These are phyloP conservation scores for Cynopterus sphinx DNA, from an alignment of 2,797 vertebrate genomes.

Conservation along the genomic window DNA sequence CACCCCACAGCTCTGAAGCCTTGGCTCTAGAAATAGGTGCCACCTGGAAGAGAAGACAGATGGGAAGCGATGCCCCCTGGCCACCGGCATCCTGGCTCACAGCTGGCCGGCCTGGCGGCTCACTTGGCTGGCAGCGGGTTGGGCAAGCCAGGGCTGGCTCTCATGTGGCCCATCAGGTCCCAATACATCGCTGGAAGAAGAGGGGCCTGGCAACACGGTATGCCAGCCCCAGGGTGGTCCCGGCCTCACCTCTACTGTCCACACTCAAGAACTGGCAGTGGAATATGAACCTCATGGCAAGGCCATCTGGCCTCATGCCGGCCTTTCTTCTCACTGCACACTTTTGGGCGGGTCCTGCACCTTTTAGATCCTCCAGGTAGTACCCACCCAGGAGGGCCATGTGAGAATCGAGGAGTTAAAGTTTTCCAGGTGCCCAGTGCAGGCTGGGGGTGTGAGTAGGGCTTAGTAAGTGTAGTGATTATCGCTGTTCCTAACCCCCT, in stretches of 20 bases:
- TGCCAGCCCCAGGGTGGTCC: background rate
- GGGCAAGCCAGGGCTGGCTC: background rate
- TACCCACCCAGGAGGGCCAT: accelerated
- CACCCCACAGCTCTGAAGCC: background rate
- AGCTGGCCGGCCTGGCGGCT: slow-evolving; percentile 88
- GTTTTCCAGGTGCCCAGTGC: accelerated
- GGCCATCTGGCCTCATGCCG: accelerated
- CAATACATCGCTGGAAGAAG: background rate
- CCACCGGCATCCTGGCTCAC: slow-evolving; percentile 84
- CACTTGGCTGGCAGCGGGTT: slow-evolving; percentile 26
- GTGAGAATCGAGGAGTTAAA: background rate
- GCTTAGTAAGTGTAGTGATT: too few relatives aligned
- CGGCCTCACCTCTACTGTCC: background rate
- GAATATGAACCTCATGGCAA: background rate
- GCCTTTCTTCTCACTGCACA: background rate
- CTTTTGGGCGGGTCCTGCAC: background rate
- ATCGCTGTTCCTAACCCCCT: too few relatives aligned
- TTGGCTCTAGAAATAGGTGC: slow-evolving; percentile 85
- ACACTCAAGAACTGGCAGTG: background rate
- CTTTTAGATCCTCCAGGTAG: background rate
- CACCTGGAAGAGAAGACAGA: slow-evolving; percentile 88
- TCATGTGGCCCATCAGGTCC: background rate
- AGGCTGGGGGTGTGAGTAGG: background rate
- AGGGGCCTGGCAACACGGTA: background rate
- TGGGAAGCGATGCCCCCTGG: slow-evolving; percentile 86